Evolutionary conservation across 2,888 invertebrate species (phyloP).

Genomic region (Drosophila setosimentum): DNA sequence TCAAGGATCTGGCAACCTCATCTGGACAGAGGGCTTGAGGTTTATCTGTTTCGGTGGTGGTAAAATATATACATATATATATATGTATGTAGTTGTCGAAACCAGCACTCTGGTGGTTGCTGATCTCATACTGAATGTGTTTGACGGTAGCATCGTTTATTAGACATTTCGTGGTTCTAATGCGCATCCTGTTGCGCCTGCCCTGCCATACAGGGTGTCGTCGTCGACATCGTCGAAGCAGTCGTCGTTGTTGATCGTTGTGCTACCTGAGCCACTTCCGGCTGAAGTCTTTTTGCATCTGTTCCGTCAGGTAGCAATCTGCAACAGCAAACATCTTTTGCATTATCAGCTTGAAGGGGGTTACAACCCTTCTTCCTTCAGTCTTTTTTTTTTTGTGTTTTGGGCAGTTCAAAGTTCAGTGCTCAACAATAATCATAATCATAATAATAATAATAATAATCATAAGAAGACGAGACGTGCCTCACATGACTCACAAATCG

Average conservation of each 20-base stretch:
- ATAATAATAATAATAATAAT: conserved; percentile 40
- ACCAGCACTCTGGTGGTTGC: conserved; percentile 27
- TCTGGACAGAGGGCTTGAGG: conserved; percentile 41
- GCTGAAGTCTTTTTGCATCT: conserved; percentile 40
- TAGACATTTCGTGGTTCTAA: conserved; percentile 73
- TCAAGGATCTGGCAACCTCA: conserved; percentile 30
- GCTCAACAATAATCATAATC: conserved; percentile 62
- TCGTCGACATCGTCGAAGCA: neutral
- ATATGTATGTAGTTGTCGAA: neutral
- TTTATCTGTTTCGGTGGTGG: conserved; percentile 49
- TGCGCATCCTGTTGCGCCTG: conserved; percentile 75
- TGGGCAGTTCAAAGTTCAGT: conserved; percentile 68
- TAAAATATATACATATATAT: neutral
- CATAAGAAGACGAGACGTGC: conserved; percentile 28
- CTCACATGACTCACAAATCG: conserved; percentile 40
- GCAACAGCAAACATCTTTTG: conserved; percentile 16
- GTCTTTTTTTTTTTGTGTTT: neutral
- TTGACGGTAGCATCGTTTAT: conserved; percentile 39
- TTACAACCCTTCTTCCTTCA: conserved; percentile 30
- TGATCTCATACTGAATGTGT: conserved; percentile 9
- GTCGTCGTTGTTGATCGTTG: conserved; percentile 4
- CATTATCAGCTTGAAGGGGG: conserved; percentile 5
- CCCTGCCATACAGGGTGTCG: conserved; percentile 39
- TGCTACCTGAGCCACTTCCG: conserved; percentile 76
- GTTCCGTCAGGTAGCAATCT: conserved; percentile 37